phyloP scores from a whole-genome alignment of 2,113 vertebrate genomes.

The Podiceps cristatus region DNA sequence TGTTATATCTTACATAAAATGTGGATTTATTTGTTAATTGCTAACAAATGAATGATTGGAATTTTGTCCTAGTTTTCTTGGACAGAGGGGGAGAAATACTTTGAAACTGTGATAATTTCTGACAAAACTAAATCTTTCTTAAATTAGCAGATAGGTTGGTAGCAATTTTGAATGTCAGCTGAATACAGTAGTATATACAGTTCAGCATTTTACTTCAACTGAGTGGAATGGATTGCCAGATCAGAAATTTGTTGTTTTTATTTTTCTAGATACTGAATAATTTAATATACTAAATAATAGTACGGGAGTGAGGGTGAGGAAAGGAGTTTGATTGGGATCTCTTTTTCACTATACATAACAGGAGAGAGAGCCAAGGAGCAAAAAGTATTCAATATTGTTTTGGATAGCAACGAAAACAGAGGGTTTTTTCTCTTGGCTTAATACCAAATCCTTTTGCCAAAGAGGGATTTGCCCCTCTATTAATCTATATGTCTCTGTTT shows the following conservation, averaged over 20 bases:
- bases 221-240: neutral
- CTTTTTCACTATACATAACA: neutral
- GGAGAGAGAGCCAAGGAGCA: neutral
- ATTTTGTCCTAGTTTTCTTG: neutral
- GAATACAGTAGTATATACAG: neutral
- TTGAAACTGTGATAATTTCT: neutral
- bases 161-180: neutral
- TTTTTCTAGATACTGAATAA: neutral
- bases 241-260: neutral
- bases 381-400: neutral
- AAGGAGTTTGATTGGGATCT: neutral
- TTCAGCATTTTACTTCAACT: neutral
- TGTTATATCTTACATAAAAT: neutral
- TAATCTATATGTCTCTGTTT: neutral
- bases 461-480: neutral
- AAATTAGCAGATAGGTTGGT: neutral
- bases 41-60: neutral
- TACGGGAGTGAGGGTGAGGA: neutral
- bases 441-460: neutral
- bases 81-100: neutral
- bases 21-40: neutral
- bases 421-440: accelerated
- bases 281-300: neutral
- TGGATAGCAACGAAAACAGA: neutral
- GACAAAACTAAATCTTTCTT: neutral